Evolutionary conservation across 2,113 vertebrate species (phyloP), one percentile per base, ranked within the genome.

Genomic region (Mus pahari): DNA sequence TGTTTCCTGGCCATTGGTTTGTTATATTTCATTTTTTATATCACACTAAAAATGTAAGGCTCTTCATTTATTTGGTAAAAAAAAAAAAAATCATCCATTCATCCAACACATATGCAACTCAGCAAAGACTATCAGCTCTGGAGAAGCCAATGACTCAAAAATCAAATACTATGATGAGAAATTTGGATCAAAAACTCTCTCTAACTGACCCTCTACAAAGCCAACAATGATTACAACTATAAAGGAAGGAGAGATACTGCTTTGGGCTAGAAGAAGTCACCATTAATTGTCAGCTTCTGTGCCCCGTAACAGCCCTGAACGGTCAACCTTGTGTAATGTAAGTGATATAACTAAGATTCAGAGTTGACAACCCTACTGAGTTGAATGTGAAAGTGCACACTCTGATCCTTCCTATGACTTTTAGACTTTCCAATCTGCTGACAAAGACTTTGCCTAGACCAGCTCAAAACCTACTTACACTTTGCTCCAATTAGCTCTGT

Each of bases 381-480:
- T 91, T 89, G 84, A 98, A 94, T 96, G 82, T 50, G 77, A 84
- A 94, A 95, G 95, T 90, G 95, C 95, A 96, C 68, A 95, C 73
- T 96, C 60, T 11, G 39, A 68, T 95, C 68, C 70, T 31, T 92
- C 53, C 90, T 92, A 62, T 91, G 92, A 95, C 87, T 96, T 89
- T 97, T 86, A 94, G 96, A 95, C 88, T 94, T 95, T 45, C 45
- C 90, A 96, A 68, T 96, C 83, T 94, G 50, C 89, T 83, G 82
- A 87, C 77, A 94, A 94, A 96, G 92, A 94, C 62, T 90, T 93
- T 96, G 81, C 92, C 79, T 48, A 97, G 92, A 96, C 42, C 33
- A 62, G 93, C 62, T 92, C 62, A 78, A 93, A 96, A 78, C 17
- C 33, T 75, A 36, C 50, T 93, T 71, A 60, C 0, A 42, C 17